Conservation (phyloP, 2,113 vertebrate genomes). For the Lichenostomus cassidix region DNA sequence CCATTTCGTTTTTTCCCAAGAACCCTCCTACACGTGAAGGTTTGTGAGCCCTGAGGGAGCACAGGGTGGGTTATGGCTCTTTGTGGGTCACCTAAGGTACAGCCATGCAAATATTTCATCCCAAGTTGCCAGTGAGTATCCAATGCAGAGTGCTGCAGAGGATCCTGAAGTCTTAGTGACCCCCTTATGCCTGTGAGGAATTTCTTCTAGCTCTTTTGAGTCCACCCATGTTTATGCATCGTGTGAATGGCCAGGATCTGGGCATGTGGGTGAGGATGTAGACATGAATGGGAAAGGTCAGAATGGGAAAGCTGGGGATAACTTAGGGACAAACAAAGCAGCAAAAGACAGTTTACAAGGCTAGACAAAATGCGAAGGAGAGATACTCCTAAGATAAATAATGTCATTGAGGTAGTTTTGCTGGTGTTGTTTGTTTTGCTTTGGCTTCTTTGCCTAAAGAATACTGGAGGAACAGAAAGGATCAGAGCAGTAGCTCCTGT, state of each 20-base stretch:
- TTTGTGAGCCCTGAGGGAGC: neutral
- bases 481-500: neutral
- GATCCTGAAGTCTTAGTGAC: neutral
- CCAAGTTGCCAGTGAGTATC: neutral
- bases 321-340: neutral
- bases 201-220: neutral
- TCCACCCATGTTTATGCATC: neutral
- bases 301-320: neutral
- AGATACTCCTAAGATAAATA: neutral
- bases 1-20: neutral
- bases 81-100: neutral
- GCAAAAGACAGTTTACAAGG: neutral
- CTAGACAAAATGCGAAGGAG: neutral
- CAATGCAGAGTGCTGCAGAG: neutral
- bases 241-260: neutral
- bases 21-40: rapidly evolving
- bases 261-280: neutral
- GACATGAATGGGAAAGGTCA: neutral
- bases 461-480: neutral
- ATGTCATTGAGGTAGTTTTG: neutral
- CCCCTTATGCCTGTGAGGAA: neutral
- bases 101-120: neutral
- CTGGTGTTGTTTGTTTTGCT: neutral
- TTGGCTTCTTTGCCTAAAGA: neutral
- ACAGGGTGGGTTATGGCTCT: neutral